Percentiles rank a stretch among this genome's conserved stretches.
Evolutionary conservation across 2,888 invertebrate genomes (phyloP).

Genomic region (Eumacrocentrus americanus): DNA sequence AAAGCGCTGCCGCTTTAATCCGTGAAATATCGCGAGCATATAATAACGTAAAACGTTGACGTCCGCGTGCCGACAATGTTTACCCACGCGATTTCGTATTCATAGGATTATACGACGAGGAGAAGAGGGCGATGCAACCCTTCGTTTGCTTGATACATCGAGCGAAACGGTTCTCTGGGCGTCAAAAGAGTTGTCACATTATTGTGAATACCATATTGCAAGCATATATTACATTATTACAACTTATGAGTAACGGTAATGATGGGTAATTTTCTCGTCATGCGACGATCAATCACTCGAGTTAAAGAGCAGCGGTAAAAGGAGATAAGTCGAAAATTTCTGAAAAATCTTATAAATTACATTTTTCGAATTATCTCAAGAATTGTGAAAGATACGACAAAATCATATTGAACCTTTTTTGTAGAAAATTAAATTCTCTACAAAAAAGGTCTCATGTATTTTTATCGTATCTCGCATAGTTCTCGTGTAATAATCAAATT

Average conservation of each 20-base stretch:
- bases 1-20: conserved; percentile 51
- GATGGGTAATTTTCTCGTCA: conserved; percentile 14
- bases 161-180: conserved; percentile 30
- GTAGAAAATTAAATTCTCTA: no score
- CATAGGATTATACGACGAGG: conserved; percentile 51
- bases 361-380: no score
- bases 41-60: conserved; percentile 43
- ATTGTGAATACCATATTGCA: no score
- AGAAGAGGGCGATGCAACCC: conserved; percentile 35
- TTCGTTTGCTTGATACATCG: conserved; percentile 29
- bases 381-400: no score
- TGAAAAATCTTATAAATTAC: no score
- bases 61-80: conserved; percentile 58
- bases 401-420: no score
- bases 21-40: conserved; percentile 59
- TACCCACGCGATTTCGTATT: conserved; percentile 58
- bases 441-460: no score
- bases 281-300: no score
- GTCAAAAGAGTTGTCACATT: conserved; percentile 5
- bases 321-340: no score
- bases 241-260: not conserved
- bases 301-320: no score
- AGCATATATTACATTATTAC: not conserved
- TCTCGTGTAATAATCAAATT: no score
- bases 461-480: no score